Base-by-base conservation (phyloP, 2,888 invertebrate genomes). In the Xestia c-nigrum region DNA sequence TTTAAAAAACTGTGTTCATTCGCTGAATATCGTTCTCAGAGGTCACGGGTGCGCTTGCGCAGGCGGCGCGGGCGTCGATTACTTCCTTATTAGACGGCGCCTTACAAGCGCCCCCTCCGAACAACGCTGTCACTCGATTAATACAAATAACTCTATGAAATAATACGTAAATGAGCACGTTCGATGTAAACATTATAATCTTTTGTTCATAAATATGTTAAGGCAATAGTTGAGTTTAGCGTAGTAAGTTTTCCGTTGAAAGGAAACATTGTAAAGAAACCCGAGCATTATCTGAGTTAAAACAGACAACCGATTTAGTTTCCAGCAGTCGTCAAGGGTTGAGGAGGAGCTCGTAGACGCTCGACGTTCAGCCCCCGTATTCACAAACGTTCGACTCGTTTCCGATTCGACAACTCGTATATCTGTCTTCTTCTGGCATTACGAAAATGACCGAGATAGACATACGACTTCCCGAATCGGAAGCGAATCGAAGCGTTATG, bases 61-160 rank as follows among this genome's bases (percentile, higher is more conserved):
- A 38, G 50, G 21, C 38, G 38, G 79, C 73, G 81, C 74, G 70
- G 85, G 83, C 84, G 82, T 78, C 89, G 85, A 87, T 89, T 89
- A 76, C 87, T 89, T 89, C 89, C 89, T 88, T 80, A 82, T 88
- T 84, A 87, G 78, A 47, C 85, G 87, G 87, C 88, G 85, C 88
- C 84, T 79, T 80, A 80, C 80, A 75, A 68, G 67, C 72, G 80
- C 79, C 81, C 81, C 80, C 72, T 55, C 72, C 46, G 57, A 64
- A 74, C 77, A 52, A 50, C 24, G 47, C 63, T 76, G 84, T 78
- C 78, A 67, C 72, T 78, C 50, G n/a, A 74, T 71, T 70, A 75
- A 71, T 72, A 72, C 61, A 63, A 80, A 76, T 84, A 80, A 67
- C 50, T 76, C 46, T 66, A 61, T 78, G 57, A 50, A 68, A 65